Conservation (phyloP, 2,113 vertebrate genomes). For the Oncorhynchus keta region DNA sequence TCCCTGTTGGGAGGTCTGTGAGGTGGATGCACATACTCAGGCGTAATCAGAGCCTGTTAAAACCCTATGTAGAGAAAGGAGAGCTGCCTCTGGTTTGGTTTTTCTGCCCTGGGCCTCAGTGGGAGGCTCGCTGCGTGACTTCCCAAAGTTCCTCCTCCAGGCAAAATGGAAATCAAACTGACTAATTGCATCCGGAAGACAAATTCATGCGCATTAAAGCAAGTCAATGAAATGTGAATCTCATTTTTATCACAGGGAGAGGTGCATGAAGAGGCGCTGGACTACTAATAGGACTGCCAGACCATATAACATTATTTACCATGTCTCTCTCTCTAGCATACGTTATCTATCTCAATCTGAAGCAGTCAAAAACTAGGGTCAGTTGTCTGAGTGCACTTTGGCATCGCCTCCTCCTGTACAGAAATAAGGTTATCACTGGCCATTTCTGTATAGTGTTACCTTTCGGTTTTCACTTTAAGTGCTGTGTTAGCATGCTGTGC, state of each 20-base stretch:
- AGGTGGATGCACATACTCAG: not conserved
- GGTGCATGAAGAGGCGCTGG: not conserved
- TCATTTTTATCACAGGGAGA: not conserved
- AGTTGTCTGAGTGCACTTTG: not conserved
- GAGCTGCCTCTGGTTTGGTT: not conserved
- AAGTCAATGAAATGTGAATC: not conserved
- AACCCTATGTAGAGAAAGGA: not conserved
- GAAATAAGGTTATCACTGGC: not conserved
- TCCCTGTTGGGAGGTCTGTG: not conserved
- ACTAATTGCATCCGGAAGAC: not conserved
- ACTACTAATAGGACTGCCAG: not conserved
- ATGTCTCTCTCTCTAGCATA: not conserved
- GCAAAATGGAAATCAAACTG: not conserved
- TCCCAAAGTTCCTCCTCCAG: not conserved
- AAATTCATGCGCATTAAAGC: not conserved
- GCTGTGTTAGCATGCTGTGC: not conserved
- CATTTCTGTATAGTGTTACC: not conserved
- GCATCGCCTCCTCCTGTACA: not conserved
- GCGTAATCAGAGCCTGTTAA: not conserved
- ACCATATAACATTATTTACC: not conserved
- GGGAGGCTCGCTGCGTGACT: not conserved
- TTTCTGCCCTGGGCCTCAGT: not conserved
- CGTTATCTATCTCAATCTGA: not conserved
- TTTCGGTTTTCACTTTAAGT: not conserved
- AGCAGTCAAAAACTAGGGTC: not conserved